A percentile compares a stretch with the other conserved stretches of the same genome.
phyloP scores from a whole-genome alignment of 2,888 invertebrate genomes.

The Tuberolachnus salignus region DNA sequence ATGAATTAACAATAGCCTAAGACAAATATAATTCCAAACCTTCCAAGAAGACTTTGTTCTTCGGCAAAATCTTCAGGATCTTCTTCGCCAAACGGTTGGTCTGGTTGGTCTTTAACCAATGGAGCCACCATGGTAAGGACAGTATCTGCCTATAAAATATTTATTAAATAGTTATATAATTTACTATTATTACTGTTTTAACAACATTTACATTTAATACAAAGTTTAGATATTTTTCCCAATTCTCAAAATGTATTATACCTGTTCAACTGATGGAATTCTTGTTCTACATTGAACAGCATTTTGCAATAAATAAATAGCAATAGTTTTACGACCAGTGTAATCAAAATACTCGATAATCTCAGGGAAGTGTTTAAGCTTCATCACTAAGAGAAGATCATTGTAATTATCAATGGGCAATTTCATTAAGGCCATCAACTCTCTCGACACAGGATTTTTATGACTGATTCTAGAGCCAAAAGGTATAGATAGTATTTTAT shows the following conservation, averaged over 20 bases:
- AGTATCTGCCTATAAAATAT: slow-evolving; percentile 70
- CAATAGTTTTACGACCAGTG: slow-evolving; percentile 80
- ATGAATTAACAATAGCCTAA: background rate
- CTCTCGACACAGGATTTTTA: slow-evolving; percentile 85
- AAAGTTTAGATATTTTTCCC: background rate
- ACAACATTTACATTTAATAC: background rate
- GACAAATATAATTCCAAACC: slow-evolving; percentile 64
- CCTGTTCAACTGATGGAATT: slow-evolving; percentile 87
- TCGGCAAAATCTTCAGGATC: slow-evolving; percentile 96
- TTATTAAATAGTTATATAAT: too few species aligned
- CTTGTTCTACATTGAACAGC: slow-evolving; percentile 87
- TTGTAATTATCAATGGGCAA: slow-evolving; percentile 95
- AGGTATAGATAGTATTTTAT: slow-evolving; percentile 6
- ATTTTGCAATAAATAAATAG: slow-evolving; percentile 87
- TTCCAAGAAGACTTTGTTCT: slow-evolving; percentile 83
- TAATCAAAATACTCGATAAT: slow-evolving; percentile 88
- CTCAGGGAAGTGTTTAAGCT: slow-evolving; percentile 85
- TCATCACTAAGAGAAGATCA: slow-evolving; percentile 84
- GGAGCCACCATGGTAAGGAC: slow-evolving; percentile 82
- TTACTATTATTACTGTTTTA: background rate
- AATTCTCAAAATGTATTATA: slow-evolving; percentile 60
- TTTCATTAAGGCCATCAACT: slow-evolving; percentile 89
- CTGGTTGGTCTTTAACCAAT: slow-evolving; percentile 83
- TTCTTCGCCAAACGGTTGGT: slow-evolving; percentile 71
- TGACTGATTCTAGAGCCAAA: slow-evolving; percentile 71